Conservation (phyloP, 2,113 vertebrate species). For the Austrofundulus limnaeus region DNA sequence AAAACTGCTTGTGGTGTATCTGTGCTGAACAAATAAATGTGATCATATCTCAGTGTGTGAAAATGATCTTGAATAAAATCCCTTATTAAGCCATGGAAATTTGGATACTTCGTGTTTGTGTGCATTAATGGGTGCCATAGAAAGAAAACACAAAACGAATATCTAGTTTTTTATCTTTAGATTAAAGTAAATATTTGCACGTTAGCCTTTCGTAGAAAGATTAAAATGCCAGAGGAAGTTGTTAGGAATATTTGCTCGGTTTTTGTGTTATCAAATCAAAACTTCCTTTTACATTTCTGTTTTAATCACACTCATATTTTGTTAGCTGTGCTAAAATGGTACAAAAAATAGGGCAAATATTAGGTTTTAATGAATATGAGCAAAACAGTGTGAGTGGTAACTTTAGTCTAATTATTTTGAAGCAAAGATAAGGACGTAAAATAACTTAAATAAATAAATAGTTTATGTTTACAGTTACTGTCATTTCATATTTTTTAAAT, state of each 20-base stretch:
- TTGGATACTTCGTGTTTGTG: not conserved
- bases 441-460: too few species aligned
- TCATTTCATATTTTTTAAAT: not conserved
- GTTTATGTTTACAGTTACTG: too few species aligned
- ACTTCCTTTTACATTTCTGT: not conserved
- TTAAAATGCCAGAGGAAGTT: not conserved
- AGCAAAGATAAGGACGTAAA: not conserved
- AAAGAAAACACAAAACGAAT: not conserved
- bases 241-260: not conserved
- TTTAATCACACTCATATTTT: not conserved
- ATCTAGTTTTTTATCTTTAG: not conserved
- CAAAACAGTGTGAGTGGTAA: not conserved
- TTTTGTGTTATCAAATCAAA: not conserved
- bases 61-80: constrained; percentile 18
- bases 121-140: not conserved
- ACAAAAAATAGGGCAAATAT: constrained; percentile 52
- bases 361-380: constrained; percentile 50
- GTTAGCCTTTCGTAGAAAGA: constrained; percentile 14
- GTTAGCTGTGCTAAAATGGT: constrained; percentile 14
- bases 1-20: constrained; percentile 69
- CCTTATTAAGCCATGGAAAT: not conserved
- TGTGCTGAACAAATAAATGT: constrained; percentile 76
- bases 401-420: not conserved
- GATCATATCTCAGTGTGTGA: constrained; percentile 48
- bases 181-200: constrained; percentile 11